phyloP scores from a whole-genome alignment of 92 coral and sea anemone species.

The Umimayanthus chanpuru region DNA sequence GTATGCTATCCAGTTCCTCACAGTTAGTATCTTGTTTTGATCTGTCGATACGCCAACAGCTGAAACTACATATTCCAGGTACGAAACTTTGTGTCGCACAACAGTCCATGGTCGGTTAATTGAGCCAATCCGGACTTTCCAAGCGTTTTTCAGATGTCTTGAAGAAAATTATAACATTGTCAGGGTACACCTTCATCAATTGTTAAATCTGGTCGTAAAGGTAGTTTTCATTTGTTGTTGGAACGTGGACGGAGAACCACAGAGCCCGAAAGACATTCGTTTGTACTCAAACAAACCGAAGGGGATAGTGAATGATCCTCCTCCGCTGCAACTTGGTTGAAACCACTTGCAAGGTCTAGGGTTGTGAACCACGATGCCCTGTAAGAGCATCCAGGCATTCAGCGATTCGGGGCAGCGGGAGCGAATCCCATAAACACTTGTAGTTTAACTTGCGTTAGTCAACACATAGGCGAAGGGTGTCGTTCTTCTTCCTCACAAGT shows the following conservation, averaged over 20 bases:
- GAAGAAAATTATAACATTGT: slow-evolving; percentile 26
- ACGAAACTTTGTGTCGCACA: slow-evolving; percentile 14
- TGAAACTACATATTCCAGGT: slow-evolving; percentile 35
- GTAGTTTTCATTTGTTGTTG: slow-evolving; percentile 9
- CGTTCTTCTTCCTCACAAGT: background rate
- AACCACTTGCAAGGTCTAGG: slow-evolving; percentile 37
- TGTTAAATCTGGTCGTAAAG: slow-evolving; percentile 42
- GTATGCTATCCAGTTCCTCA: slow-evolving; percentile 16
- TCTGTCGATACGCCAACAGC: slow-evolving; percentile 36
- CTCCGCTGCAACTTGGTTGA: slow-evolving; percentile 32
- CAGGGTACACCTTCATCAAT: slow-evolving; percentile 51
- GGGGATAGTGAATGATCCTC: slow-evolving; percentile 18
- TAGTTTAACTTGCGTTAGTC: slow-evolving; percentile 38
- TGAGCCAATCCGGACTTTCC: slow-evolving; percentile 37
- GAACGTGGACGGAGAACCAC: slow-evolving; percentile 37
- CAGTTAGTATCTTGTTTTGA: slow-evolving; percentile 26
- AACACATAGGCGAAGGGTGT: slow-evolving; percentile 32
- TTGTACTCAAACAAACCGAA: slow-evolving; percentile 37
- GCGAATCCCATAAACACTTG: slow-evolving; percentile 7
- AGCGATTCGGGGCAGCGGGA: slow-evolving; percentile 37
- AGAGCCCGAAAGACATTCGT: slow-evolving; percentile 32
- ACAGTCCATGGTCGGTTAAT: slow-evolving; percentile 32
- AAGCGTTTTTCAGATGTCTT: slow-evolving; percentile 43
- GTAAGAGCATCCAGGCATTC: slow-evolving; percentile 30
- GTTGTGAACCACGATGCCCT: slow-evolving; percentile 37